Percentiles rank a stretch among this genome's conserved stretches.
phyloP scores from a whole-genome alignment of 2,797 vertebrate genomes.

The Phaenicophaeus curvirostris region DNA sequence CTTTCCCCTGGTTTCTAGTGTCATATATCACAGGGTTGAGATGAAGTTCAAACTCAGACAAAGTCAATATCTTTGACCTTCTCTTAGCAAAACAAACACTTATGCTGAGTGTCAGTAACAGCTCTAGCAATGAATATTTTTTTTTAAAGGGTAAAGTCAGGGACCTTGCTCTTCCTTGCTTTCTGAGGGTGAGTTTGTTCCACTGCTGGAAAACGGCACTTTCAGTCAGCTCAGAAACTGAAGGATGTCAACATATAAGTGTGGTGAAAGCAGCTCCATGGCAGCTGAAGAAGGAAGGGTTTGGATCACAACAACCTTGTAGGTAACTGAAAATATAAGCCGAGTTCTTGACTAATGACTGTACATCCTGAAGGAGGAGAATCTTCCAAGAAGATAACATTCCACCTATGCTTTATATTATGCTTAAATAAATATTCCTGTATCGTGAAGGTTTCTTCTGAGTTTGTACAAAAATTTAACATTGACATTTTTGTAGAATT shows the following conservation, averaged over 20 bases:
- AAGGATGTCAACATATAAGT: neutral
- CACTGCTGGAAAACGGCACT: neutral
- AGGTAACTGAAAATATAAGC: neutral
- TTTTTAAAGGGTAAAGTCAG: slow-evolving; percentile 7
- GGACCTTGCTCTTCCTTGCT: neutral
- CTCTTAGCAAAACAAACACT: slow-evolving; percentile 40
- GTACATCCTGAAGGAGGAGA: neutral
- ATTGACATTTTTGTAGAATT: neutral
- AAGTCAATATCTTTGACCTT: slow-evolving; percentile 48
- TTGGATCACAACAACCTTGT: neutral
- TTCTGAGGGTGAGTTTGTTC: neutral
- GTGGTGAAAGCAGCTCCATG: neutral
- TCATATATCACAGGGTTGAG: slow-evolving; percentile 27
- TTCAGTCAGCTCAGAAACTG: neutral
- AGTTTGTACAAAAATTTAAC: neutral
- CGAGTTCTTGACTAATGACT: neutral
- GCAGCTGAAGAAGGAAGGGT: neutral
- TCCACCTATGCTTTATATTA: neutral
- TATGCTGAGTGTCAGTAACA: slow-evolving; percentile 29
- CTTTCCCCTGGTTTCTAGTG: neutral
- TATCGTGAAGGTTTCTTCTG: neutral
- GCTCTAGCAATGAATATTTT: slow-evolving; percentile 34
- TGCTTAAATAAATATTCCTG: neutral
- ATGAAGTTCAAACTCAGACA: slow-evolving; percentile 55
- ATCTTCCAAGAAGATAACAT: neutral